phyloP scores from a whole-genome alignment of 2,797 vertebrate genomes.

The Perodicticus potto region DNA sequence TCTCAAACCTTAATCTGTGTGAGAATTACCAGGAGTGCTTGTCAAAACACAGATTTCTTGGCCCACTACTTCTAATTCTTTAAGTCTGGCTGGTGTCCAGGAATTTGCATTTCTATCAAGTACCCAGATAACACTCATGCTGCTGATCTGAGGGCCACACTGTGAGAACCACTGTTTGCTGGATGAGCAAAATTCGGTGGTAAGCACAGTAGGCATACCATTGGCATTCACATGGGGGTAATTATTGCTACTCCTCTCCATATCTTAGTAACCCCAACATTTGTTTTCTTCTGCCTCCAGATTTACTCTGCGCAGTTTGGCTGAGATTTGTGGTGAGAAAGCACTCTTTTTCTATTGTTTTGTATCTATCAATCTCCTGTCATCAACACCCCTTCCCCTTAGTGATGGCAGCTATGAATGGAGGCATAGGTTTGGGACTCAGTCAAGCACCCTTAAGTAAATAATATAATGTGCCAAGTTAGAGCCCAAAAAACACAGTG shows the following conservation, averaged over 20 bases:
- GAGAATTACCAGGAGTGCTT: neutral
- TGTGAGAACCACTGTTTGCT: neutral
- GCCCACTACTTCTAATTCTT: neutral
- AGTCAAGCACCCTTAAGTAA: neutral
- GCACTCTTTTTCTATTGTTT: neutral
- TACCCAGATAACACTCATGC: neutral
- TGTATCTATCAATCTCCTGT: neutral
- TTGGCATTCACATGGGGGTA: neutral
- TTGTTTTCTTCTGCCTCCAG: neutral
- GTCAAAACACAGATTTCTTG: conserved; percentile 1
- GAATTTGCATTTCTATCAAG: neutral
- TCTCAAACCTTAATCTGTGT: neutral
- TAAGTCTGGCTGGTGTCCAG: neutral
- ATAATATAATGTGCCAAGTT: neutral
- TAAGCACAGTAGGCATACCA: neutral
- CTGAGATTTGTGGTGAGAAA: neutral
- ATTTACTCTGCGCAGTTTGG: neutral
- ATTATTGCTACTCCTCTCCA: neutral
- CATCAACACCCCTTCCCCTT: neutral
- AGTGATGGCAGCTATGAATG: neutral
- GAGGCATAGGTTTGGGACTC: neutral
- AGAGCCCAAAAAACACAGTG: neutral
- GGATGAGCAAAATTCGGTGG: neutral
- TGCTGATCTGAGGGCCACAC: neutral
- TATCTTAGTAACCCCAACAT: neutral